Conservation (phyloP, 2,888 invertebrate genomes). For the Dusona sp. region DNA sequence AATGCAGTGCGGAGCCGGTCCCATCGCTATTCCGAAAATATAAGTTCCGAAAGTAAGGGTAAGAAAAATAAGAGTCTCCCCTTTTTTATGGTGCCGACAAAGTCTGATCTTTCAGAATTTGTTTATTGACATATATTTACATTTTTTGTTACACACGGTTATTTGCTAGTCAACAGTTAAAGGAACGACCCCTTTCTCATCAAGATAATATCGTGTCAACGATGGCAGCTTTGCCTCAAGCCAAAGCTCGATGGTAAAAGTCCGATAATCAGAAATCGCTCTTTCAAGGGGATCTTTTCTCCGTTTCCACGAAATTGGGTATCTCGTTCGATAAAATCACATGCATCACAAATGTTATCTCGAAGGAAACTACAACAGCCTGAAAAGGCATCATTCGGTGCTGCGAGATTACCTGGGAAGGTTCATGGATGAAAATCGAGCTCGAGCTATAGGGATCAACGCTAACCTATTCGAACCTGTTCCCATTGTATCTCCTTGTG, state of each 20-base stretch:
- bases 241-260: constrained; percentile 17
- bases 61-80: no score
- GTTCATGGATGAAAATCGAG: not conserved
- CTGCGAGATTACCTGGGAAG: not conserved
- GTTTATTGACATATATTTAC: no score
- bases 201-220: constrained; percentile 15
- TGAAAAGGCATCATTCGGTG: constrained; percentile 22
- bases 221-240: not conserved
- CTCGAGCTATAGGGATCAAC: not conserved
- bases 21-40: no score
- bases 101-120: not conserved
- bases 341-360: constrained; percentile 31
- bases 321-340: constrained; percentile 21
- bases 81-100: no score
- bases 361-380: not conserved
- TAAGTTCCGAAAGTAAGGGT: no score
- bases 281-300: constrained; percentile 10
- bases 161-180: not conserved
- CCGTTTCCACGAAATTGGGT: constrained; percentile 49
- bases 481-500: not conserved
- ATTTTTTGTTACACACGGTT: not conserved
- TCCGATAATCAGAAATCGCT: constrained; percentile 49
- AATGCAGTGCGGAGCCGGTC: no score
- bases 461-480: not conserved
- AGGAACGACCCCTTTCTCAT: not conserved